phyloP scores from a whole-genome alignment of 1,140 invertebrate genomes.

The Leptinotarsa texana region DNA sequence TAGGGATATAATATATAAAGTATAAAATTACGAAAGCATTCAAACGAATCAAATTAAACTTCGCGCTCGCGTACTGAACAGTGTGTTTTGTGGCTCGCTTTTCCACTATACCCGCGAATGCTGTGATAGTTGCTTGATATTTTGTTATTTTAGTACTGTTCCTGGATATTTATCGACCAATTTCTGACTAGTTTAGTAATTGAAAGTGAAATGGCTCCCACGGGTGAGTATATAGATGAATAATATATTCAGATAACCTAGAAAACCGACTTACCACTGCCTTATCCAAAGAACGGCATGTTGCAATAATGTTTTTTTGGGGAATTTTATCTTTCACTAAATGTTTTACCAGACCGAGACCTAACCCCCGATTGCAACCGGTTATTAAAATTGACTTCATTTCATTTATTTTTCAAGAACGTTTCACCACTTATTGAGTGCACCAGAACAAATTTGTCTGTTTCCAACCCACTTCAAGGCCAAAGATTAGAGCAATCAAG shows the following conservation, averaged over 20 bases:
- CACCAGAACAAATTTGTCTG: neutral
- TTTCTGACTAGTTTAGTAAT: neutral
- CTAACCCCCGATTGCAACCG: constrained; percentile 85
- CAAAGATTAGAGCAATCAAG: neutral
- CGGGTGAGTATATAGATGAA: constrained; percentile 54
- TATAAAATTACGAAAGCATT: neutral
- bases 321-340: constrained; percentile 58
- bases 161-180: neutral
- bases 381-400: constrained; percentile 85
- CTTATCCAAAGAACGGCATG: constrained; percentile 69
- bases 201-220: constrained; percentile 57
- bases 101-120: neutral
- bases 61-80: constrained; percentile 14
- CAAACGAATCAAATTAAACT: constrained; percentile 17
- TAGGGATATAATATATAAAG: constrained; percentile 24
- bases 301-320: constrained; percentile 71
- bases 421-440: neutral
- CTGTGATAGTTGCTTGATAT: constrained; percentile 5
- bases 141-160: neutral
- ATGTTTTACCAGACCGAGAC: constrained; percentile 80
- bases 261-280: constrained; percentile 61
- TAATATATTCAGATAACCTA: constrained; percentile 37
- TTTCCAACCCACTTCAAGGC: neutral
- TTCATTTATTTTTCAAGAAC: constrained; percentile 8
- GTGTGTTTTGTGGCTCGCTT: neutral